Evolutionary conservation across 1,140 invertebrate genomes (phyloP), one percentile per base, ranked within the genome.

Genomic region (Drosophila triauraria): DNA sequence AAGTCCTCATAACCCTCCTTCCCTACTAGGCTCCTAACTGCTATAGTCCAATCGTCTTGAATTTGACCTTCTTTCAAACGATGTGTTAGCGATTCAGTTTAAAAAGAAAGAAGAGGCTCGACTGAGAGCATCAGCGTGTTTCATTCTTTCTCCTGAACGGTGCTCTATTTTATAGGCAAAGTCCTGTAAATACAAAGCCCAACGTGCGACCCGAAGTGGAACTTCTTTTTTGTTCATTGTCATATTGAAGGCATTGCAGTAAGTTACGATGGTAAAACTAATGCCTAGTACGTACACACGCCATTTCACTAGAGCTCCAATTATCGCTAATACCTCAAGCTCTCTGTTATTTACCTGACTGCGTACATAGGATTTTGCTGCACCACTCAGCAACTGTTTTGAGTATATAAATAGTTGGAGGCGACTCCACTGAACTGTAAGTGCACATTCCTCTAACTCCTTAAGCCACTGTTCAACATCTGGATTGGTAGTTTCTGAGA

Each of bases 261-360:
- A 20, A 20, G 20, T 20, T 20, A 76, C 40, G 5, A 80, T 53
- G 20, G 53, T 67, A 25, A 83, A 65, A 9, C 56, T 48, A 2
- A 65, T 59, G 5, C 65, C 62, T n/a, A 72, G 17, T 3, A 78
- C 20, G 42, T 75, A 71, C 9, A 63, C 40, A 12, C 65, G 27
- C 61, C 64, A 80, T n/a, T 78, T 72, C 25, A 71, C 65, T 1
- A 80, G 6, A 4, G 72, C 74, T 17, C 27, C 46, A 35, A 68
- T 47, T 5, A 76, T 72, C 9, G 79, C 85, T n/a, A 91, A 40
- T 10, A 75, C 69, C 54, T 91, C 81, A 1, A 82, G 25, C 54
- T 92, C 80, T 20, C 20, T 20, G 20, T 20, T 20, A 20, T 20
- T 20, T 20, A 20, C 20, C 20, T 20, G 20, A 20, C 20, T 20